Evolutionary conservation across 1,140 invertebrate species (phyloP).

Genomic region (Ceratoteleas bidentatus): DNA sequence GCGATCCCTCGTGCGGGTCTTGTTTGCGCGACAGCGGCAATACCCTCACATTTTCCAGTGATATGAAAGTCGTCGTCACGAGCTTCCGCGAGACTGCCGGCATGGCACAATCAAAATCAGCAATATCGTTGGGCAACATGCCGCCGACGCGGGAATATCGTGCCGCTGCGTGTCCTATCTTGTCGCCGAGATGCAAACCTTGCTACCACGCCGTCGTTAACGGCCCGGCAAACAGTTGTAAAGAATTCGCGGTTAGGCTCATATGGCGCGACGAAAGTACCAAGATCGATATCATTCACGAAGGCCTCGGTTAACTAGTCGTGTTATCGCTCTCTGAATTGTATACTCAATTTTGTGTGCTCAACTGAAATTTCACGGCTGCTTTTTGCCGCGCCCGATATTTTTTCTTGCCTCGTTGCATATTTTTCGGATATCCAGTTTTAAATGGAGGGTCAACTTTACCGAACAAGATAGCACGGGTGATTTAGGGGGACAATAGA

Average conservation of each 20-base stretch:
- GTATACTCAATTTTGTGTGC: slow-evolving; percentile 54
- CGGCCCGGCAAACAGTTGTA: slow-evolving; percentile 62
- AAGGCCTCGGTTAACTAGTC: slow-evolving; percentile 21
- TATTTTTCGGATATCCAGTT: slow-evolving; percentile 47
- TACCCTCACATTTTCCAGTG: slow-evolving; percentile 53
- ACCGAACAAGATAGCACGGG: slow-evolving; percentile 18
- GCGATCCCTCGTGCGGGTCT: slow-evolving; percentile 8
- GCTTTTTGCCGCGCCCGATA: slow-evolving; percentile 19
- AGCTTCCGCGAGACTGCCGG: slow-evolving; percentile 49
- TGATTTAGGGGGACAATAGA: slow-evolving; percentile 43
- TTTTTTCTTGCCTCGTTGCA: slow-evolving; percentile 25
- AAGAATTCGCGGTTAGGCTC: slow-evolving; percentile 56
- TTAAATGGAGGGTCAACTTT: slow-evolving; percentile 31
- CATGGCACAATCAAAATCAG: slow-evolving; percentile 63
- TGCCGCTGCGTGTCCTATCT: slow-evolving; percentile 61
- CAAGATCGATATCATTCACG: slow-evolving; percentile 41
- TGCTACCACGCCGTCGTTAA: slow-evolving; percentile 45
- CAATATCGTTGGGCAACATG: slow-evolving; percentile 51
- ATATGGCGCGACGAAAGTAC: slow-evolving; percentile 52
- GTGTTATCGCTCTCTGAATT: slow-evolving; percentile 44
- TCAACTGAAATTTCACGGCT: slow-evolving; percentile 57
- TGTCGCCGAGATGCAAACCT: slow-evolving; percentile 50
- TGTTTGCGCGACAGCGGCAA: slow-evolving; percentile 52
- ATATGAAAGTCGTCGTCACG: slow-evolving; percentile 51
- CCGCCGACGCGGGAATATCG: slow-evolving; percentile 22